Percentiles rank a stretch among this genome's conserved stretches.
Evolutionary conservation across 2,113 vertebrate species (phyloP).

Genomic region (Tonatia bakeri): DNA sequence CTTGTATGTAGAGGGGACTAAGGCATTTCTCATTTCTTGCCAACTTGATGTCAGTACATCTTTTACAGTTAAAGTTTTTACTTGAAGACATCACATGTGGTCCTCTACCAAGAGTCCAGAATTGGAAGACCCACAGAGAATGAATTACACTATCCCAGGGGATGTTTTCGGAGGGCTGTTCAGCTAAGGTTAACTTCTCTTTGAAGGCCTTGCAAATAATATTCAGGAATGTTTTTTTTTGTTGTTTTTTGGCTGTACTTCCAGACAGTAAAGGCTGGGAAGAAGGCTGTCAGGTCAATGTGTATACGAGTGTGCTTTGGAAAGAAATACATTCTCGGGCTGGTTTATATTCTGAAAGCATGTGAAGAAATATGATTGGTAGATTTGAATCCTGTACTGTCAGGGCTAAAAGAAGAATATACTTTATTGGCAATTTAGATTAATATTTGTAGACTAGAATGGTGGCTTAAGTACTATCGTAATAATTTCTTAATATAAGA

Average conservation of each 20-base stretch:
- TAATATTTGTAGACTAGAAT: background rate
- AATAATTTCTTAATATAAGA: background rate
- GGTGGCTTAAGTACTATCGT: background rate
- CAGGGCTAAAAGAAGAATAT: background rate
- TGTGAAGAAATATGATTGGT: background rate
- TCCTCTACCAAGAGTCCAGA: background rate
- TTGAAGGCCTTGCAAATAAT: conserved; percentile 3
- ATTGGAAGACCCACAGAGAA: background rate
- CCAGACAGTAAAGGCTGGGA: background rate
- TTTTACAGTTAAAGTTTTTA: conserved; percentile 6
- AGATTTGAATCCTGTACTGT: background rate
- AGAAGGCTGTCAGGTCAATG: background rate
- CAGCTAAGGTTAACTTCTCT: background rate
- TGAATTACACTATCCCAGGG: background rate
- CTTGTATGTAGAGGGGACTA: background rate
- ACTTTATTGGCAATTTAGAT: background rate
- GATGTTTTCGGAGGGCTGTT: background rate
- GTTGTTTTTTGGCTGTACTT: background rate
- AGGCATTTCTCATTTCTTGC: conserved; percentile 15
- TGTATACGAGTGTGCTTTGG: background rate
- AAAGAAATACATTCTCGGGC: background rate
- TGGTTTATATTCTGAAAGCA: background rate
- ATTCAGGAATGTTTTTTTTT: background rate
- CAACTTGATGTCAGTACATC: background rate
- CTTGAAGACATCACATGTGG: background rate